Percentiles rank a stretch among this genome's conserved stretches.
These are phyloP conservation scores for Nibea albiflora DNA, from an alignment of 2,113 vertebrate genomes.

Conservation along the genomic window DNA sequence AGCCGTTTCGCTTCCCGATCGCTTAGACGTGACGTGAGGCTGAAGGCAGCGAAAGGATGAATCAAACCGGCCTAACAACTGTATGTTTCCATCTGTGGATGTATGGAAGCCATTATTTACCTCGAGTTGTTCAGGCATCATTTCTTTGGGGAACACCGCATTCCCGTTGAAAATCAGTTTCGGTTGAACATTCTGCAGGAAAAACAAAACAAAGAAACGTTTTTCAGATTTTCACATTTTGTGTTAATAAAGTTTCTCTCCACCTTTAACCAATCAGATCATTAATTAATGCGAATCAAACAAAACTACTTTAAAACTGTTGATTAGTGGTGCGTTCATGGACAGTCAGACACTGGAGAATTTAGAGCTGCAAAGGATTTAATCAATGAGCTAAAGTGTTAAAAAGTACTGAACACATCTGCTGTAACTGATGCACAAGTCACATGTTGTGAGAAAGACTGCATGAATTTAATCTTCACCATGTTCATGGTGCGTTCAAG, in stretches of 20 bases:
- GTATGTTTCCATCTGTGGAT: background rate
- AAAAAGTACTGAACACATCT: too few species aligned
- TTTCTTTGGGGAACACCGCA: conserved; percentile 46
- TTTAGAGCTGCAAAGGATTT: background rate
- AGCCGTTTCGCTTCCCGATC: background rate
- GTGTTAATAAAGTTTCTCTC: background rate
- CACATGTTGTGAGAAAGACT: background rate
- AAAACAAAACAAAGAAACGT: background rate
- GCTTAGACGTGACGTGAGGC: background rate
- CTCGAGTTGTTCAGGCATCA: background rate
- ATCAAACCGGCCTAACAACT: background rate
- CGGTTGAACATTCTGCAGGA: conserved; percentile 41
- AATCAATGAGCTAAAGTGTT: background rate
- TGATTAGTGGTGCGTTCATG: conserved; percentile 10
- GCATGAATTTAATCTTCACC: background rate
- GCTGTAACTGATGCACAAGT: too few species aligned
- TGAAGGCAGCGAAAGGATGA: background rate
- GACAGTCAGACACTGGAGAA: background rate
- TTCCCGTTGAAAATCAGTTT: conserved; percentile 13
- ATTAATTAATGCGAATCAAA: background rate
- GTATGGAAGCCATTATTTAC: conserved; percentile 22
- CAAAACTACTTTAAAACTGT: too few species aligned
- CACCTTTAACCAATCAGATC: background rate
- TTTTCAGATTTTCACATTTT: background rate
- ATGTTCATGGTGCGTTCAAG: background rate